A percentile compares a stretch with the other conserved stretches of the same genome.
These are phyloP conservation scores for Drosophila nigrodunni DNA, from an alignment of 1,140 invertebrate genomes.

Conservation along the genomic window DNA sequence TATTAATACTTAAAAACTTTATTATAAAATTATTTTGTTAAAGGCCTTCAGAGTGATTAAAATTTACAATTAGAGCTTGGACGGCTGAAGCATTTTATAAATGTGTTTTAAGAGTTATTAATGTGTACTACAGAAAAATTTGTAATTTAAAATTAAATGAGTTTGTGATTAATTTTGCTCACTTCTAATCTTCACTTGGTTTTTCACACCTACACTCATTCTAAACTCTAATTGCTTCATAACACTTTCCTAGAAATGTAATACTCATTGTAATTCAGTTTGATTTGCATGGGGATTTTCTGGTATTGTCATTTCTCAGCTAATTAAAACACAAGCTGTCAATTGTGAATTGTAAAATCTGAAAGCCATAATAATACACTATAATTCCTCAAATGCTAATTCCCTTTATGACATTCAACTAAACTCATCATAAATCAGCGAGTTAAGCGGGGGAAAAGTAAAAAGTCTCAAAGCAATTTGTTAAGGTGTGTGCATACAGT, in stretches of 20 bases:
- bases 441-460: background rate
- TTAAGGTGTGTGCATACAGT: conserved; percentile 30
- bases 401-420: conserved; percentile 2
- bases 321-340: conserved; percentile 10
- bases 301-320: background rate
- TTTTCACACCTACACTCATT: no score
- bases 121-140: no score
- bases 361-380: background rate
- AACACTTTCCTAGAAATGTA: background rate
- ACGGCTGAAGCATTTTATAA: no score
- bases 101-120: no score
- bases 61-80: no score
- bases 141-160: no score
- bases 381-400: background rate
- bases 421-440: conserved; percentile 32
- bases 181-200: no score
- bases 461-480: conserved; percentile 18
- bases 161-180: no score
- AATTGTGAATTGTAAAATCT: conserved; percentile 14
- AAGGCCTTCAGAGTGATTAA: no score
- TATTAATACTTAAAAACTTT: no score
- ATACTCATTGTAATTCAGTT: background rate
- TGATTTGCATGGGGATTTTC: background rate
- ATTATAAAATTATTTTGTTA: no score
- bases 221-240: no score